phyloP scores from a whole-genome alignment of 2,113 vertebrate species.

The Scortum barcoo region DNA sequence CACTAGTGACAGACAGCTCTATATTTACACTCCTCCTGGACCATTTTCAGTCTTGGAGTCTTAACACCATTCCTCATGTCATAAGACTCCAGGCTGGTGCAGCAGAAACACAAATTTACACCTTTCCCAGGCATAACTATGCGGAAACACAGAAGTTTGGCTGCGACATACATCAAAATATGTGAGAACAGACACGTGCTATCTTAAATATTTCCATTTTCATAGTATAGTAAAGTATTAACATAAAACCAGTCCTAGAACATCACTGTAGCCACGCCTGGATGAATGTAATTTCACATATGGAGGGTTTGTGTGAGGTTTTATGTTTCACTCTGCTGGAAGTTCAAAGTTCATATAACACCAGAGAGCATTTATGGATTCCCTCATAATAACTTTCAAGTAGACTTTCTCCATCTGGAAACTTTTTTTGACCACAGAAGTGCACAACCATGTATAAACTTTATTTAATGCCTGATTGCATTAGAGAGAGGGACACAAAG shows the following conservation, averaged over 20 bases:
- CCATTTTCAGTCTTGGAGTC: slow-evolving; percentile 29
- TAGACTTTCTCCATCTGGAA: neutral
- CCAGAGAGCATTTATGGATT: neutral
- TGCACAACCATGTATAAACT: neutral
- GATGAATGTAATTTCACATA: neutral
- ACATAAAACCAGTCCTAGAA: neutral
- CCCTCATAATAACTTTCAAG: neutral
- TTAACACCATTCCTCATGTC: slow-evolving; percentile 64
- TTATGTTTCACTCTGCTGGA: slow-evolving; percentile 14
- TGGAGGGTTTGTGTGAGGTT: neutral
- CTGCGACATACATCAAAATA: neutral
- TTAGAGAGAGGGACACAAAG: neutral
- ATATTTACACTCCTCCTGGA: slow-evolving; percentile 62
- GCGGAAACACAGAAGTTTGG: slow-evolving; percentile 5
- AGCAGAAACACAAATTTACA: slow-evolving; percentile 34
- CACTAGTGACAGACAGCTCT: slow-evolving; percentile 53
- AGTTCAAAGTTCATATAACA: slow-evolving; percentile 19
- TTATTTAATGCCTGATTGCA: slow-evolving; percentile 24
- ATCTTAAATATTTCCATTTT: neutral
- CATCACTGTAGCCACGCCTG: neutral
- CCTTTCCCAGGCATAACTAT: slow-evolving; percentile 16
- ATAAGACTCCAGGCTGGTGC: slow-evolving; percentile 38
- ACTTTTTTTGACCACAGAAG: neutral
- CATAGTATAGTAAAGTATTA: too few species aligned
- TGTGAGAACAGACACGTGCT: neutral